Base-by-base conservation (phyloP, 1,140 invertebrate species). In the Cardiocondyla obscurior region DNA sequence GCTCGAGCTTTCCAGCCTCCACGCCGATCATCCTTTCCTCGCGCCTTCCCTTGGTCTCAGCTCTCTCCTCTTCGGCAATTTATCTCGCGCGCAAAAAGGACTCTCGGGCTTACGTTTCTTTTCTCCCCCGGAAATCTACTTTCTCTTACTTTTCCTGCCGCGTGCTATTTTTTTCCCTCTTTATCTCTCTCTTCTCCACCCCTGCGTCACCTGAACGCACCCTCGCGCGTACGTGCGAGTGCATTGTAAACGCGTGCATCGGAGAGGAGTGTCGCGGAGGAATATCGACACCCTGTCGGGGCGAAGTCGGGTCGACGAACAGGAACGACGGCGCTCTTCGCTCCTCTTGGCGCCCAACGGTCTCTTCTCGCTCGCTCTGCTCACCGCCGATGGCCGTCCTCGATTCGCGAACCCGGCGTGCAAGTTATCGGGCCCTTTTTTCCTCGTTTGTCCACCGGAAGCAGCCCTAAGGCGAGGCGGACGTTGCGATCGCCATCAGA, bases 401-500 rank as follows among this genome's bases (percentile, higher is more conserved):
- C 62, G 62, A 70, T 28, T 46, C 62, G 58, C 67, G 39, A 57
- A 57, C 51, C 39, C 65, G 36, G 44, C 39, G 39, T 73, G 62
- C 74, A 67, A 77, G n/a, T 25, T 65, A 58, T 57, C 51, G 57
- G 14, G 25, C 81, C 51, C n/a, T n/a, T 49, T 39, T 53, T 36
- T 83, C 36, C 55, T 73, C 44, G 65, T 36, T 55, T 81, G 81
- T 33, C 49, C 51, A 60, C 57, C 87, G 83, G 85, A 84, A 88
- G 89, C 86, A 69, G 83, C 83, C 90, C 90, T 93, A 93, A 82
- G 92, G 88, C 84, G 91, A 92, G 85, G 90, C 95, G 90, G 94
- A 90, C 89, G 93, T 92, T 89, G 94, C 92, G 93, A 95, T 94
- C 92, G 94, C 95, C 94, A 95, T 95, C 90, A 95, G 93, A 82